Conservation (phyloP, 2,888 invertebrate species). For the Drosophila eohydei region DNA sequence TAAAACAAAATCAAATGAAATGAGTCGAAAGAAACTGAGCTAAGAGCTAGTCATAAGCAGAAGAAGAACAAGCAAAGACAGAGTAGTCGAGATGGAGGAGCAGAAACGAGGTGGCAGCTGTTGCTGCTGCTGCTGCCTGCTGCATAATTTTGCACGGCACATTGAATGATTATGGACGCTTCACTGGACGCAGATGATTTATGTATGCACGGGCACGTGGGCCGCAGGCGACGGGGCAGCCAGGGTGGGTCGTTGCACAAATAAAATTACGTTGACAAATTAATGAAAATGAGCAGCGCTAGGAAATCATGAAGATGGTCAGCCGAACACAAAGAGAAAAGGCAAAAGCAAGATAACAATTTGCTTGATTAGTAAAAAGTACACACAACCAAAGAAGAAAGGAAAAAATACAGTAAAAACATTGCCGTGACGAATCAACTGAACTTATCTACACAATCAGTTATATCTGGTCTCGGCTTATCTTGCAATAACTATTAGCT, state of each 20-base stretch:
- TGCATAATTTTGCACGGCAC: slow-evolving; percentile 74
- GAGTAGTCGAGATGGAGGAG: neutral
- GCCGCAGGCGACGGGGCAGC: neutral
- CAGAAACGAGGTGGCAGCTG: slow-evolving; percentile 11
- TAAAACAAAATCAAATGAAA: slow-evolving; percentile 60
- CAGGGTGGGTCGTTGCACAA: slow-evolving; percentile 16
- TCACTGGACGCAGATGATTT: slow-evolving; percentile 58
- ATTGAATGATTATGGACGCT: slow-evolving; percentile 72
- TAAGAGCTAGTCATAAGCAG: neutral
- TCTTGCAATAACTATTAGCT: slow-evolving; percentile 2
- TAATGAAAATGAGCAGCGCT: slow-evolving; percentile 56
- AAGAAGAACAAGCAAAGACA: neutral
- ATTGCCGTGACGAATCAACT: slow-evolving; percentile 16
- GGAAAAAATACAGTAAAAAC: slow-evolving; percentile 24
- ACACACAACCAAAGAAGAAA: neutral
- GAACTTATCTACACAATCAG: neutral
- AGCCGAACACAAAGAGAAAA: slow-evolving; percentile 13
- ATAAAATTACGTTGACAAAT: slow-evolving; percentile 69
- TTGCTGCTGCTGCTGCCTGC: slow-evolving; percentile 24
- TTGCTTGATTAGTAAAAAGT: slow-evolving; percentile 6
- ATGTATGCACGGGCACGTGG: slow-evolving; percentile 30
- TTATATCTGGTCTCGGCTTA: slow-evolving; percentile 15
- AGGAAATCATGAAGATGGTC: slow-evolving; percentile 45
- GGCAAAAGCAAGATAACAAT: slow-evolving; percentile 13
- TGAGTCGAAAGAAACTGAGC: slow-evolving; percentile 24